Percentiles rank a stretch among this genome's conserved stretches.
These are phyloP conservation scores for Enteromius mattozi DNA, from an alignment of 2,797 vertebrate species.

Conservation along the genomic window DNA sequence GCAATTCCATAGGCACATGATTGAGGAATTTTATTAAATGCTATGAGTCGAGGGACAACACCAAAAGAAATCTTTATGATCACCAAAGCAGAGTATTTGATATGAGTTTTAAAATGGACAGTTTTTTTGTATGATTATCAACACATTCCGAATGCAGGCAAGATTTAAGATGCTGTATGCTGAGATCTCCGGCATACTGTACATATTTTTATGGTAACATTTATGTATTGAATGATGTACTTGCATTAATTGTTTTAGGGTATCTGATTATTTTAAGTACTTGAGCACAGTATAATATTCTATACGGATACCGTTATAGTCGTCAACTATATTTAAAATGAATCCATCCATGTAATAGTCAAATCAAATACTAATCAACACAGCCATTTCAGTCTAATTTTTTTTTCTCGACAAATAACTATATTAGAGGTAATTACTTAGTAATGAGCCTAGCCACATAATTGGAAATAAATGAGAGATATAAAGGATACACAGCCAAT, in stretches of 20 bases:
- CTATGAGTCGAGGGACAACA: background rate
- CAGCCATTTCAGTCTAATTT: slow-evolving; percentile 47
- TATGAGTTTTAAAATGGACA: background rate
- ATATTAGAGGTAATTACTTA: slow-evolving; percentile 57
- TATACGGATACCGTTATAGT: background rate
- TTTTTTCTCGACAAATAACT: slow-evolving; percentile 47
- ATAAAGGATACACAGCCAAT: slow-evolving; percentile 47
- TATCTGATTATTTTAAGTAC: slow-evolving; percentile 2
- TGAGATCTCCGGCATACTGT: background rate
- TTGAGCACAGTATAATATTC: background rate
- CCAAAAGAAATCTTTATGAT: background rate
- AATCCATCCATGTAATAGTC: slow-evolving; percentile 42
- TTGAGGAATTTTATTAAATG: background rate
- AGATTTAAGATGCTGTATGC: background rate
- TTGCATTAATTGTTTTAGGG: background rate
- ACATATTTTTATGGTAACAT: background rate
- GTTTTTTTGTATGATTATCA: background rate
- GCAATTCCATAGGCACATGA: background rate
- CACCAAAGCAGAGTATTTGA: background rate
- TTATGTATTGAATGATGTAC: background rate
- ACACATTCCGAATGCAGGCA: background rate
- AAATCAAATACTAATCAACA: slow-evolving; percentile 55
- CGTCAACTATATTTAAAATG: slow-evolving; percentile 50
- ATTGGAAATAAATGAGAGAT: slow-evolving; percentile 53
- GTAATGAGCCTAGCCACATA: slow-evolving; percentile 51